Conservation (phyloP, 2,888 invertebrate species). For the Athetis lepigone region DNA sequence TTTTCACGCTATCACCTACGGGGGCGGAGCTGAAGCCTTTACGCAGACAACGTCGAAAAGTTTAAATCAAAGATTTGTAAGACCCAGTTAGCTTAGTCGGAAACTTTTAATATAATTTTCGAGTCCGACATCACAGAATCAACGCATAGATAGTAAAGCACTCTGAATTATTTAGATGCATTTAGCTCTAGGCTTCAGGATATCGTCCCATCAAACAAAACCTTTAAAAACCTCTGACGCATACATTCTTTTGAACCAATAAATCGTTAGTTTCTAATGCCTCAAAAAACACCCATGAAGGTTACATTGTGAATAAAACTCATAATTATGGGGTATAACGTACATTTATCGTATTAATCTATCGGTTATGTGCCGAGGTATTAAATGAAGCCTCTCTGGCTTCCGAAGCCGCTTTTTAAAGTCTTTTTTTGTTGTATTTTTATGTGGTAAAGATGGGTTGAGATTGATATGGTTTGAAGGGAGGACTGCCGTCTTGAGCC, state of each 20-base stretch:
- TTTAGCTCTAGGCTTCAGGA: slow-evolving; percentile 5
- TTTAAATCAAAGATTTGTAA: too few relatives aligned
- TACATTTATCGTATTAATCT: slow-evolving; percentile 86
- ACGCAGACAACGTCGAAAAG: too few relatives aligned
- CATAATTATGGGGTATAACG: slow-evolving; percentile 79
- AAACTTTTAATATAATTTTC: too few relatives aligned
- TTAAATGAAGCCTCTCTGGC: slow-evolving; percentile 67
- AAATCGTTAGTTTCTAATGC: slow-evolving; percentile 62
- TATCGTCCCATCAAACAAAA: slow-evolving; percentile 10
- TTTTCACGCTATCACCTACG: too few relatives aligned
- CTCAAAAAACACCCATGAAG: slow-evolving; percentile 60
- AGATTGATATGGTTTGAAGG: slow-evolving; percentile 37
- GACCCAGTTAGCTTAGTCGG: too few relatives aligned
- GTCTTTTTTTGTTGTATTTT: slow-evolving; percentile 25
- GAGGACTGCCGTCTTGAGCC: too few relatives aligned
- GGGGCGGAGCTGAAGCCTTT: too few relatives aligned
- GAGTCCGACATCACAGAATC: too few relatives aligned
- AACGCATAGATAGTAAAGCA: too few relatives aligned
- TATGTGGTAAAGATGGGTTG: slow-evolving; percentile 36
- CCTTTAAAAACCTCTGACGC: slow-evolving; percentile 34
- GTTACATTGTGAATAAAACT: slow-evolving; percentile 77
- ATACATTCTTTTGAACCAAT: slow-evolving; percentile 49
- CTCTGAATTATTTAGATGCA: too few relatives aligned
- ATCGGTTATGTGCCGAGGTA: slow-evolving; percentile 70
- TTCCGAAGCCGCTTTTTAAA: slow-evolving; percentile 69